Conservation (phyloP, 1,140 invertebrate genomes). For the Probaryconus sp. region DNA sequence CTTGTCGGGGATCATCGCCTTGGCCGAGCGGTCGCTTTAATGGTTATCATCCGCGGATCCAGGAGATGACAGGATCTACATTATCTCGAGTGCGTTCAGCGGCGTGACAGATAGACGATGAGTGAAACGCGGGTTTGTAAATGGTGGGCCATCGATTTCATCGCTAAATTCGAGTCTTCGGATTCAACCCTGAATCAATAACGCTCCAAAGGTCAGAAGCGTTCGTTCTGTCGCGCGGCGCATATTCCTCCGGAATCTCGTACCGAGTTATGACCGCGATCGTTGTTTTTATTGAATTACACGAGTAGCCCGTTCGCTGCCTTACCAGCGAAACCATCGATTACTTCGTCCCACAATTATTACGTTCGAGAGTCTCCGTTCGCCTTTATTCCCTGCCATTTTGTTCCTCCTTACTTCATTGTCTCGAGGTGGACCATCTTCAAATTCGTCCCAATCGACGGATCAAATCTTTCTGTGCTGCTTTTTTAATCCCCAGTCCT, state of each 20-base stretch:
- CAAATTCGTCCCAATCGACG: too few species aligned
- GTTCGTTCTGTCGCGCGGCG: slow-evolving; percentile 41
- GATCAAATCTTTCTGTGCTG: too few species aligned
- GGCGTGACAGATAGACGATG: too few species aligned
- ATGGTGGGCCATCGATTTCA: slow-evolving; percentile 32
- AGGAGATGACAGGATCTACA: too few species aligned
- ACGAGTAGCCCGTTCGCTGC: slow-evolving; percentile 20
- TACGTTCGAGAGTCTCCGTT: neutral
- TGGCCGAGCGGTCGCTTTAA: too few species aligned
- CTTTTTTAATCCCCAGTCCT: too few species aligned
- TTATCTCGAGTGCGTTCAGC: neutral
- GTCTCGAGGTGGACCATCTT: neutral
- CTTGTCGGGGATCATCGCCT: too few species aligned
- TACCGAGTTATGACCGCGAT: slow-evolving; percentile 41
- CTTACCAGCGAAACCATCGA: slow-evolving; percentile 43
- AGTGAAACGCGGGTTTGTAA: slow-evolving; percentile 1
- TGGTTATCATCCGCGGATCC: too few species aligned
- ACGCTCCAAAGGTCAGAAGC: slow-evolving; percentile 54
- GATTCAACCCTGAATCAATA: slow-evolving; percentile 57
- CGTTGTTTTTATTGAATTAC: slow-evolving; percentile 54
- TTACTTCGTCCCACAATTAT: slow-evolving; percentile 13
- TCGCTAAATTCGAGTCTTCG: slow-evolving; percentile 35
- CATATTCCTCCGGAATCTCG: slow-evolving; percentile 40
- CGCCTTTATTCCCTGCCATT: neutral
- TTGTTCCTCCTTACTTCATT: neutral